Base-by-base conservation (phyloP, 2,797 vertebrate genomes). In the Linurgus olivaceus region DNA sequence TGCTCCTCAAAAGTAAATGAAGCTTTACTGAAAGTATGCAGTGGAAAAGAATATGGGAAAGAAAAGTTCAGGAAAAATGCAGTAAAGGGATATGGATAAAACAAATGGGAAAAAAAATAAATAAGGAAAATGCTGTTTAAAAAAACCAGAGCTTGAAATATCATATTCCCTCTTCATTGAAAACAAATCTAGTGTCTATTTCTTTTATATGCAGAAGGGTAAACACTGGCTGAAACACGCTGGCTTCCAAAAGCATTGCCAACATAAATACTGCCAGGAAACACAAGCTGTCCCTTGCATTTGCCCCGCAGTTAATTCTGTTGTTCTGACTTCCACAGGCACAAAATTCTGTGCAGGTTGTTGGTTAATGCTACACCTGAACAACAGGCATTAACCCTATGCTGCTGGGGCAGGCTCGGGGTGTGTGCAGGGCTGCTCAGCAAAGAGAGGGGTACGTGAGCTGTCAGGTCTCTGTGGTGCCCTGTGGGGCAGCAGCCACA, bases 381-480 rank as follows among this genome's bases (percentile, higher is more conserved):
- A 23, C 11, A 11, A 5, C 0, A 5, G 8, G 19, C 31, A 9
- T 17, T 33, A 72, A 71, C 17, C 35, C 35, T 78, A 19, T 0
- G 0, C 33, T 0, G 2, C 31, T 12, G 24, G 29, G 17, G 18
- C 13, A 17, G 38, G 18, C 13, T 51, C 0, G 0, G 59, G 8
- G 11, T 4, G 2, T 29, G 28, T 11, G 17, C 28, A 54, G 51
- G 35, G 50, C 16, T 75, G 35, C 66, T 75, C 31, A 8, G 50
- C 42, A 52, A 54, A 28, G 47, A 16, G 7, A 44, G 63, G 28
- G 11, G 0, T 21, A 4, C 0, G 0, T 7, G 52, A 71, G 51
- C 66, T 37, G 2, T 21, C 31, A 17, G 44, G 13, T 62, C 51
- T 58, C 24, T 0, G 0, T 2, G 25, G 35, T 40, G 38, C 35